These are phyloP conservation scores for Oryctes rhinoceros DNA, from an alignment of 1,140 invertebrate species.

Conservation along the genomic window DNA sequence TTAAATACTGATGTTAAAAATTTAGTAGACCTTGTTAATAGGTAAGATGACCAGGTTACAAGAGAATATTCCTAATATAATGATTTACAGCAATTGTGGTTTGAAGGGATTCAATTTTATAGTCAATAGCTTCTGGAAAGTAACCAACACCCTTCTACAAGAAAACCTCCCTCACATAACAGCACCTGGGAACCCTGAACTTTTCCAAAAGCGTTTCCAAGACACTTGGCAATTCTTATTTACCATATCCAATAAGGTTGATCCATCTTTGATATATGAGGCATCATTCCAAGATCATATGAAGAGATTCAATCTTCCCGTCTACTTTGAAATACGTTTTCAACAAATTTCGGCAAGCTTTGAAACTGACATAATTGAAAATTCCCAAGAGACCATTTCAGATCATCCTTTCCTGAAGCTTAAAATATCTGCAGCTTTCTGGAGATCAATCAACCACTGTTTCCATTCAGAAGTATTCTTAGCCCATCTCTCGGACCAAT, in stretches of 20 bases:
- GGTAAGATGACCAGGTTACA: neutral
- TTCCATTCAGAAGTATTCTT: conserved; percentile 54
- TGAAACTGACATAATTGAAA: conserved; percentile 48
- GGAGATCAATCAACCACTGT: conserved; percentile 49
- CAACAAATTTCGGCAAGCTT: conserved; percentile 85
- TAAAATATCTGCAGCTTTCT: conserved; percentile 50
- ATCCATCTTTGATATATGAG: conserved; percentile 38
- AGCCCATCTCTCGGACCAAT: conserved; percentile 55
- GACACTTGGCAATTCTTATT: conserved; percentile 82
- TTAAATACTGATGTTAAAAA: conserved; percentile 72
- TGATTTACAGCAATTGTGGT: conserved; percentile 47
- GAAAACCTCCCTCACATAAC: conserved; percentile 83
- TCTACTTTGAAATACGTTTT: conserved; percentile 94
- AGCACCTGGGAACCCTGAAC: conserved; percentile 88
- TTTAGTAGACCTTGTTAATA: conserved; percentile 67
- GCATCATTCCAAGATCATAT: conserved; percentile 67
- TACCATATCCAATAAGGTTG: conserved; percentile 73
- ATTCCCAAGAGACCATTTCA: neutral
- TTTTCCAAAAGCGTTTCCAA: conserved; percentile 85
- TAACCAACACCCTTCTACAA: conserved; percentile 81
- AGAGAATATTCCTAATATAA: neutral
- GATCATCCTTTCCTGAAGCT: conserved; percentile 43
- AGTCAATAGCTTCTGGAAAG: conserved; percentile 88
- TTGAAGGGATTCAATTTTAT: conserved; percentile 85
- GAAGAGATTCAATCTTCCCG: conserved; percentile 90